Evolutionary conservation across 92 coral and sea anemone genomes (phyloP), one percentile per base, ranked within the genome.

Genomic region (Micromussa lordhowensis): DNA sequence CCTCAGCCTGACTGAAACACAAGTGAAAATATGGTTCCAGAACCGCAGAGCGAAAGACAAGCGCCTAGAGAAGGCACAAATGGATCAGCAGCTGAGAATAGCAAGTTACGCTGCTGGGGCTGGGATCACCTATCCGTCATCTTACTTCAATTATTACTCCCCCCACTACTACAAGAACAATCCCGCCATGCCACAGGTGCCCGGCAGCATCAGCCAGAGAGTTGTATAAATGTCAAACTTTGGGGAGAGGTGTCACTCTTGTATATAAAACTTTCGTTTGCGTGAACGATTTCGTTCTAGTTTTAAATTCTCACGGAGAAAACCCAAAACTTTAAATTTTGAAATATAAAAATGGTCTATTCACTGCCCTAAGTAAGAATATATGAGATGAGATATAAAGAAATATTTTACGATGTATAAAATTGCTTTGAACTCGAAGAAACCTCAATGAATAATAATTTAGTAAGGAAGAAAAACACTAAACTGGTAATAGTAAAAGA

Each of bases 1-100:
- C 57, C 91, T 97, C 1, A 97, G 86, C 92, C 94, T 97, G 24
- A 97, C 99, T 32, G 99, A 97, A 83, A 97, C 99, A 38, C 99
- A 97, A 90, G 99, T 97, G 79, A 97, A 97, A 90, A 97, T 97
- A 80, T 97, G 99, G 99, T 97, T 97, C 86, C 99, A 97, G 88
- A 97, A 97, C 80, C 95, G 99, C 53, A 90, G 99, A 72, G 99
- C 99, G 53, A 97, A 97, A 87, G 99, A 97, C 96, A 97, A 97
- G 82, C 98, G 99, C 24, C 83, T 97, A 40, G 99, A 97, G 89
- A 97, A 97, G 68, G 99, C 99, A 29, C 99, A 97, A 81, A 92
- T 97, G 95, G 99, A 97, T 84, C 99, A 97, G 74, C 99, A 96
- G 55, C 71, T 97, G 82, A 95, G 99, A 51, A 88, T 97, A 44